Base-by-base conservation (phyloP, 2,888 invertebrate genomes). In the Stegophylla sp. region DNA sequence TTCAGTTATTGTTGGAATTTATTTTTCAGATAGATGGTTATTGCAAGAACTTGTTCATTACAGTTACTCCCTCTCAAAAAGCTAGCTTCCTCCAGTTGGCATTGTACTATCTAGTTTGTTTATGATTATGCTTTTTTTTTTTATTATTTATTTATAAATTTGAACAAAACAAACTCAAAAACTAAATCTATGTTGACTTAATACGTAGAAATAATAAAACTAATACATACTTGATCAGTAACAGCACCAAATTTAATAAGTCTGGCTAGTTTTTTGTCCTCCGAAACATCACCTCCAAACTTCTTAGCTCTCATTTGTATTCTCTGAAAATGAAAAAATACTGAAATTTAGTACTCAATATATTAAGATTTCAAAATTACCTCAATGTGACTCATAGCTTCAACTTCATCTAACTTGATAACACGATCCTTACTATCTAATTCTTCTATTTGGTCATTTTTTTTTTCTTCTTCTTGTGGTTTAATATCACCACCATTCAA, bases 221-320 rank as follows among this genome's bases (percentile, higher is more conserved):
- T 56, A 7, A 59, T 63, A 26, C 72, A 59, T 72, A 73, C 77
- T 53, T 76, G 82, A 64, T 82, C 77, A 56, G 64, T 77, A 34
- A 67, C 89, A 82, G 89, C 89, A 41, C 83, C 83, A 79, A 85
- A 85, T 79, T 85, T 83, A 71, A 84, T 84, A 10, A 85, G 84
- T 73, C 85, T 71, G 15, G 84, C 82, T 63, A 83, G 82, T 82
- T 85, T 85, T 73, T 84, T 84, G 41, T 84, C 84, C 10, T 85
- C 85, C 2, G 81, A 67, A 0, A 82, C 59, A 15, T 74, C 53
- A 15, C 23, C 87, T 5, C 94, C 94, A 88, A 94, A 94, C 85
- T 94, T 91, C 85, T 93, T 93, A 1, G 94, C 94, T 84, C 94
- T 89, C 89, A 93, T 88, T 86, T 93, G 93, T 81, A 94, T 85